phyloP scores from a whole-genome alignment of 2,888 invertebrate species.

The Syritta pipiens region DNA sequence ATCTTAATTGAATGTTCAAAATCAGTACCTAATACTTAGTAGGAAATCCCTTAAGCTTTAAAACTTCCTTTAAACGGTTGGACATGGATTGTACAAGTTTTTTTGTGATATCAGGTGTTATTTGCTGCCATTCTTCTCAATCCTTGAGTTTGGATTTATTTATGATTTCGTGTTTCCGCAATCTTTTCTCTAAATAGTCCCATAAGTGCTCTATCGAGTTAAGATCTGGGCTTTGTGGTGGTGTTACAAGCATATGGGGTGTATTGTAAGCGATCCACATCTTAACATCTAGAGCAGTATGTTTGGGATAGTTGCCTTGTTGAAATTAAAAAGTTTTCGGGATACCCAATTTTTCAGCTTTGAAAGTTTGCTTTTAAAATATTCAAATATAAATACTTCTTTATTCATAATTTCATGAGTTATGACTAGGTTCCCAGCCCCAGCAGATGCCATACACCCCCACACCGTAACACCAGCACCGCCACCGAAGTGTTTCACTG shows the following conservation, averaged over 20 bases:
- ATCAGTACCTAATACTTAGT: not conserved
- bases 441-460: not conserved
- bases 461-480: too few species aligned
- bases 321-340: not conserved
- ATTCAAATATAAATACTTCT: not conserved
- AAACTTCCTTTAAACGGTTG: not conserved
- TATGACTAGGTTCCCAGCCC: not conserved
- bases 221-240: not conserved
- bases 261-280: not conserved
- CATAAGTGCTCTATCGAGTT: not conserved
- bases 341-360: not conserved
- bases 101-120: not conserved
- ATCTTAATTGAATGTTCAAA: too few species aligned
- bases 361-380: not conserved
- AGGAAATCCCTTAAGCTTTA: not conserved
- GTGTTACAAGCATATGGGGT: slow-evolving; percentile 2
- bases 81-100: not conserved
- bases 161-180: not conserved
- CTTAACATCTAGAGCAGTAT: not conserved
- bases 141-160: not conserved
- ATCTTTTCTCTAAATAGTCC: not conserved
- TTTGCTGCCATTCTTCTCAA: not conserved
- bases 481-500: too few species aligned
- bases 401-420: not conserved
- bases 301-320: not conserved